Conservation (phyloP, 2,797 vertebrate genomes). For the Allobates femoralis region DNA sequence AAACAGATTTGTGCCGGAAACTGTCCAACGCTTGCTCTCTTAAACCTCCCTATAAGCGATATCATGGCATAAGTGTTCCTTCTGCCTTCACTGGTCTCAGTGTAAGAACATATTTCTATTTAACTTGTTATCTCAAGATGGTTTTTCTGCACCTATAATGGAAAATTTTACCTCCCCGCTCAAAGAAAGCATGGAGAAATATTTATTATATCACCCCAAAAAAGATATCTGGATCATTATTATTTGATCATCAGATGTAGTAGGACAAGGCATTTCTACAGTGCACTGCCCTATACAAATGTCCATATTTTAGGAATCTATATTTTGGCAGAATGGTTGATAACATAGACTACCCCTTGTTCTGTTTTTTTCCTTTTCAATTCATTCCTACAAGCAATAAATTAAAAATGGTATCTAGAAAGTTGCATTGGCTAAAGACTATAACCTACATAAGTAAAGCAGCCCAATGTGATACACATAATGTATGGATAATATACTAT, state of each 20-base stretch:
- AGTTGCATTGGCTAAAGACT: background rate
- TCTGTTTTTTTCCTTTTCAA: background rate
- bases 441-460: no score
- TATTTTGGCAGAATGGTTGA: background rate
- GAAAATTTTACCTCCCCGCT: no score
- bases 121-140: no score
- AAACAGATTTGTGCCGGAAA: background rate
- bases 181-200: no score
- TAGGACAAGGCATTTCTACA: no score
- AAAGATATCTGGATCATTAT: no score
- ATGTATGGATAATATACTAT: no score
- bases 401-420: background rate
- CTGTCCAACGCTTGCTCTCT: background rate
- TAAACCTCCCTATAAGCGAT: background rate
- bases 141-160: no score
- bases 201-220: no score
- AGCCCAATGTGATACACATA: no score
- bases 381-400: background rate
- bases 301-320: background rate
- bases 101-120: slow-evolving; percentile 20
- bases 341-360: background rate
- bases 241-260: no score
- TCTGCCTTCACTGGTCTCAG: background rate
- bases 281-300: no score
- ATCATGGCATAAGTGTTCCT: background rate